These are phyloP conservation scores for Glaucopsyche alexis DNA, from an alignment of 2,888 invertebrate genomes.

Conservation along the genomic window DNA sequence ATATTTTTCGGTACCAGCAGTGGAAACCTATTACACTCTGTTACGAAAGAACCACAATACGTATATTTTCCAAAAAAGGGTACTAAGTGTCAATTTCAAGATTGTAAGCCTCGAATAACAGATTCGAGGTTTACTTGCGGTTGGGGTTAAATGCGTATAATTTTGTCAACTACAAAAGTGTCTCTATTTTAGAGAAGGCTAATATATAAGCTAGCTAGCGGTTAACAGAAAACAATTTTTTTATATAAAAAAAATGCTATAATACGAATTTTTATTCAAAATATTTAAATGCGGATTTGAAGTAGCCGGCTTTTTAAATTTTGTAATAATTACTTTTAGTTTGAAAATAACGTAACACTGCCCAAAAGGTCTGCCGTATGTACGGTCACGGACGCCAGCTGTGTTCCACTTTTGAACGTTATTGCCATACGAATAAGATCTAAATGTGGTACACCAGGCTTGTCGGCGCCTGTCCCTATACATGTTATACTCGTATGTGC, in stretches of 20 bases:
- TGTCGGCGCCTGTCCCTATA: background rate
- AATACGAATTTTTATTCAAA: too few species aligned
- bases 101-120: background rate
- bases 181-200: background rate
- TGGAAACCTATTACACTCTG: background rate
- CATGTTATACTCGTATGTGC: slow-evolving; percentile 7
- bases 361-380: too few species aligned
- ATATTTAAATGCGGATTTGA: too few species aligned
- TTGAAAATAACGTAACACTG: too few species aligned
- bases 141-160: background rate
- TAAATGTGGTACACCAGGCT: background rate
- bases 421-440: background rate
- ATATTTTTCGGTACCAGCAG: background rate
- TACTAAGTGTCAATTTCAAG: background rate
- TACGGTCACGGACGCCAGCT: too few species aligned
- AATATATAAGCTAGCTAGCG: background rate
- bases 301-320: too few species aligned
- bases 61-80: background rate
- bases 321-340: too few species aligned
- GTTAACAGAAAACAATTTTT: too few species aligned
- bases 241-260: too few species aligned
- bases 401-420: too few species aligned
- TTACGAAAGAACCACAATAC: background rate
- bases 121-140: background rate
- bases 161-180: background rate